Percentiles rank a stretch among this genome's conserved stretches.
Evolutionary conservation across 2,888 invertebrate species (phyloP).

Genomic region (Cactoblastis cactorum): DNA sequence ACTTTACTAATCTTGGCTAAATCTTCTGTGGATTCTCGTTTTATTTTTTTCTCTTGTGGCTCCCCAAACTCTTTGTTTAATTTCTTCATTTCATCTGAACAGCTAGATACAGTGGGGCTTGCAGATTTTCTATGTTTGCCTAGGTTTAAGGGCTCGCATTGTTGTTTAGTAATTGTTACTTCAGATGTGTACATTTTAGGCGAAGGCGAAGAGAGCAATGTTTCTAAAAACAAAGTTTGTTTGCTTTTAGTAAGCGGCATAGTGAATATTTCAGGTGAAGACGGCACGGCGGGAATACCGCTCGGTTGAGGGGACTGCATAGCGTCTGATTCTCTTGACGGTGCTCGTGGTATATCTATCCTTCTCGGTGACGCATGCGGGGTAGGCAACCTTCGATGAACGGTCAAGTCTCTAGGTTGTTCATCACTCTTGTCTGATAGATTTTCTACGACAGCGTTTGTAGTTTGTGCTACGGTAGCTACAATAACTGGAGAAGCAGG

Average conservation of each 20-base stretch:
- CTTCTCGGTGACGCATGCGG: constrained; percentile 68
- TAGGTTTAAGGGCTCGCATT: constrained; percentile 84
- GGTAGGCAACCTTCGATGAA: constrained; percentile 72
- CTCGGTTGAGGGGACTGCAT: constrained; percentile 87
- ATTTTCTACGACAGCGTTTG: constrained; percentile 48
- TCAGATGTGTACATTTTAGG: constrained; percentile 80
- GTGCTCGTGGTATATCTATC: constrained; percentile 77
- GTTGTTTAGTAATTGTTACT: constrained; percentile 75
- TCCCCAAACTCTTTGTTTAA: constrained; percentile 73
- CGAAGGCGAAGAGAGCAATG: constrained; percentile 79
- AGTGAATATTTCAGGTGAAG: constrained; percentile 83
- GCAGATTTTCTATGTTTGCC: constrained; percentile 83
- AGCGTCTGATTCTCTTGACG: constrained; percentile 84
- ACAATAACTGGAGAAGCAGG: constrained; percentile 36
- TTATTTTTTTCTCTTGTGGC: constrained; percentile 65
- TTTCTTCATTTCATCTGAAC: constrained; percentile 84
- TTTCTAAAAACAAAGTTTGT: constrained; percentile 81
- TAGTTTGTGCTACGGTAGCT: constrained; percentile 40
- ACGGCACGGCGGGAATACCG: constrained; percentile 84
- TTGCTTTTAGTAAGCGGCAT: constrained; percentile 67
- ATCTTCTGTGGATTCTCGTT: constrained; percentile 55
- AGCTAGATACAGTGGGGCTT: constrained; percentile 86
- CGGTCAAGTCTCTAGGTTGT: constrained; percentile 80
- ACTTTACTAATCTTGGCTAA: constrained; percentile 62
- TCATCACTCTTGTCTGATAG: constrained; percentile 73